Base-by-base conservation (phyloP, 1,140 invertebrate species). In the Magallana ariakensis region DNA sequence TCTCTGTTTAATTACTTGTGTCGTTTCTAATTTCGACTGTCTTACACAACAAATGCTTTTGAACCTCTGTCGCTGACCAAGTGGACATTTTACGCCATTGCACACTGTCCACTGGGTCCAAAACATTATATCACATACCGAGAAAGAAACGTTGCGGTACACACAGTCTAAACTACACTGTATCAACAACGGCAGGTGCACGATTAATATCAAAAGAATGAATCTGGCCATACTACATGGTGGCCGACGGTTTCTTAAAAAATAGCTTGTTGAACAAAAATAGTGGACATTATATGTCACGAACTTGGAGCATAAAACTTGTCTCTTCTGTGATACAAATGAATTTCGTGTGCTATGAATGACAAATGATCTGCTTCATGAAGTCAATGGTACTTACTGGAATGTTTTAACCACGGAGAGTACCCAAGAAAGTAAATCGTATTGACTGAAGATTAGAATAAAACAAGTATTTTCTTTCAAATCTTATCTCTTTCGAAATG, bases 31-130 rank as follows among this genome's bases (percentile, higher is more conserved):
- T 13, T 75, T 75, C 4, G 66, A 33, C 22, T 10, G 11, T 26
- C 66, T 19, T 13, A 26, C 66, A 75, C 66, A 75, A 11, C 66
- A 75, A 75, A 75, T 33, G 15, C 66, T 75, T 75, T 75, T 75
- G 22, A 75, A 75, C 15, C 66, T 33, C 33, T 75, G 66, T 11
- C 66, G 19, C 22, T 75, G 66, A 13, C 66, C 66, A 26, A 33
- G 10, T 26, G 66, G 66, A 75, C 66, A 75, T 11, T 75, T 75
- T 10, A 75, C 66, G 10, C 66, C 66, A 75, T 75, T 75, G 10
- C 66, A 75, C 6, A 75, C 11, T 26, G 66, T 75, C 66, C 66
- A 75, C 66, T 19, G 22, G 19, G 66, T 75, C 66, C 66, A 75
- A 26, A 75, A 75, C 66, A 75, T 75, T 22, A 75, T 26, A 26